Evolutionary conservation across 2,888 invertebrate species (phyloP).

Genomic region (Scrobipalpa costella): DNA sequence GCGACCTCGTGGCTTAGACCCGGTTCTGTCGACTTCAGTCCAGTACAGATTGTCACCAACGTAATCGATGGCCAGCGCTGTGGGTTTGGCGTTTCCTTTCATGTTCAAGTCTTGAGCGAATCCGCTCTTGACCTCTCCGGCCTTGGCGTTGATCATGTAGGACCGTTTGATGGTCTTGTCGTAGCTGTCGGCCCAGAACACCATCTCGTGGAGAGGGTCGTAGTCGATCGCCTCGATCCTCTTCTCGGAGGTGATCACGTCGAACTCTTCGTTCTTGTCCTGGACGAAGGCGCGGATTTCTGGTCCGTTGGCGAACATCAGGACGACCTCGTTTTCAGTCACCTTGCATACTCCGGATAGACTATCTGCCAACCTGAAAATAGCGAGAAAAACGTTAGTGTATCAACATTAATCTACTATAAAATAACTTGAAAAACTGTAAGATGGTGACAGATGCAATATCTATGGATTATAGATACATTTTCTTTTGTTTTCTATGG

Average conservation of each 20-base stretch:
- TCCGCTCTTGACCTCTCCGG: slow-evolving; percentile 89
- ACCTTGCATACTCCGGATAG: slow-evolving; percentile 92
- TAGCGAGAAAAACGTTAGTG: background rate
- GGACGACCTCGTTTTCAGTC: slow-evolving; percentile 82
- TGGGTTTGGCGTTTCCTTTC: slow-evolving; percentile 91
- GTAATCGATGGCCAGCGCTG: slow-evolving; percentile 96
- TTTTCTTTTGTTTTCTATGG: no score
- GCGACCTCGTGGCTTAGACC: slow-evolving; percentile 87
- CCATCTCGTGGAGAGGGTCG: slow-evolving; percentile 89
- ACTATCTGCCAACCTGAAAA: slow-evolving; percentile 83
- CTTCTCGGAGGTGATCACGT: slow-evolving; percentile 91
- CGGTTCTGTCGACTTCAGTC: slow-evolving; percentile 91
- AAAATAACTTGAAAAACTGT: no score
- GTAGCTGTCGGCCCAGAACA: slow-evolving; percentile 98
- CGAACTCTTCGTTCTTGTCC: slow-evolving; percentile 85
- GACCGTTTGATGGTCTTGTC: slow-evolving; percentile 95
- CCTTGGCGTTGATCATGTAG: slow-evolving; percentile 90
- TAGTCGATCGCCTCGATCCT: slow-evolving; percentile 96
- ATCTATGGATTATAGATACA: no score
- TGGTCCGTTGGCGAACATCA: slow-evolving; percentile 91
- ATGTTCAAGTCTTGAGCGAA: slow-evolving; percentile 93
- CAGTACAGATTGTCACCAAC: slow-evolving; percentile 96
- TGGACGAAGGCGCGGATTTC: slow-evolving; percentile 90
- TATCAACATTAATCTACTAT: no score
- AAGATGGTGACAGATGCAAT: no score